Conservation (phyloP, 1,140 invertebrate genomes). For the Helicoverpa zea region DNA sequence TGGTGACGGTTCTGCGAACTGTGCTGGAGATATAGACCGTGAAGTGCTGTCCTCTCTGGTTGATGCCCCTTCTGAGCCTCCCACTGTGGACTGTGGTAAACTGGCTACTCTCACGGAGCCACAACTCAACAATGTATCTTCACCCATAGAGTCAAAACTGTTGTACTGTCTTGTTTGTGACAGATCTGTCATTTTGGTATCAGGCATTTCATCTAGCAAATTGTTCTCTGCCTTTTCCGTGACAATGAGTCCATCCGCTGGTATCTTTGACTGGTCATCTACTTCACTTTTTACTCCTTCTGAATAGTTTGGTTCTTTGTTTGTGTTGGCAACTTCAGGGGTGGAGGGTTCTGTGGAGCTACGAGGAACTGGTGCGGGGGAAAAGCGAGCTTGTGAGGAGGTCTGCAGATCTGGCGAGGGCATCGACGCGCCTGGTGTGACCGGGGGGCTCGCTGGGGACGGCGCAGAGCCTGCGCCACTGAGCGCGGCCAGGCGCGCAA, state of each 20-base stretch:
- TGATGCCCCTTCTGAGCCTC: conserved; percentile 75
- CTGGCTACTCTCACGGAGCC: conserved; percentile 76
- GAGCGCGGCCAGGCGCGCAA: conserved; percentile 77
- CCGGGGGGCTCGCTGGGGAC: conserved; percentile 71
- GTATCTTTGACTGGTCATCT: conserved; percentile 79
- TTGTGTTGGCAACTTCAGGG: conserved; percentile 69
- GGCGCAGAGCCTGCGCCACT: conserved; percentile 70
- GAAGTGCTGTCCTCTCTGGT: conserved; percentile 80
- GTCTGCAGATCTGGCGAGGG: conserved; percentile 69
- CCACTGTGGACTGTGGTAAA: conserved; percentile 74
- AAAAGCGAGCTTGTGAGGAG: conserved; percentile 64
- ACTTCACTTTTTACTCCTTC: conserved; percentile 74
- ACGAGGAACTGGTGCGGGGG: conserved; percentile 64
- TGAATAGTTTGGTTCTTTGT: conserved; percentile 74
- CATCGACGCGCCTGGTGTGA: conserved; percentile 76
- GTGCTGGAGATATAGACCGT: conserved; percentile 78
- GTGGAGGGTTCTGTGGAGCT: conserved; percentile 70
- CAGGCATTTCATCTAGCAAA: conserved; percentile 84
- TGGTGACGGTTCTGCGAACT: conserved; percentile 81
- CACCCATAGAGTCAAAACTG: conserved; percentile 84
- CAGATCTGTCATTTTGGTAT: conserved; percentile 85
- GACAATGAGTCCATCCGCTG: conserved; percentile 83
- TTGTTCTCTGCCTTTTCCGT: conserved; percentile 84
- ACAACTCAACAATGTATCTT: conserved; percentile 81
- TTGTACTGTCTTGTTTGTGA: conserved; percentile 83